A percentile compares a stretch with the other conserved stretches of the same genome.
These are phyloP conservation scores for Eulemur macaco DNA, from an alignment of 2,113 vertebrate species.

Conservation along the genomic window DNA sequence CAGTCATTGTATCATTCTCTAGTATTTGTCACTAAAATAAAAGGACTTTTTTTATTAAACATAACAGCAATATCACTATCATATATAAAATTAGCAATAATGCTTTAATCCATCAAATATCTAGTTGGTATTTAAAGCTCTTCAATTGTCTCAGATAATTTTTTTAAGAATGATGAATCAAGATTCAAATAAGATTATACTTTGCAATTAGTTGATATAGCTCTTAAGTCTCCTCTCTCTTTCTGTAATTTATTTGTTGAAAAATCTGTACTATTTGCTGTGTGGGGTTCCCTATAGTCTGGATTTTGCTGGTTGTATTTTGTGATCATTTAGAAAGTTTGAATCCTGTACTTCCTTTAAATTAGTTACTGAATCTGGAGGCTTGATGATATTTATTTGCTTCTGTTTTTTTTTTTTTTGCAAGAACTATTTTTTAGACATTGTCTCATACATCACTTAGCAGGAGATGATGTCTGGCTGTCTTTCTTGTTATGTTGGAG, in stretches of 20 bases:
- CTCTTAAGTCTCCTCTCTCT: not conserved
- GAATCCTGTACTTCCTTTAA: not conserved
- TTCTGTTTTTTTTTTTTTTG: not conserved
- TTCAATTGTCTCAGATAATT: not conserved
- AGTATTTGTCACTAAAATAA: constrained; percentile 8
- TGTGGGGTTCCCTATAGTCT: not conserved
- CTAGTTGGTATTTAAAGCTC: not conserved
- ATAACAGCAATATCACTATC: not conserved
- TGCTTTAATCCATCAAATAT: not conserved
- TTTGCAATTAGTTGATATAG: not conserved
- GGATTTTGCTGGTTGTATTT: not conserved
- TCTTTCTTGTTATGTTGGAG: not conserved
- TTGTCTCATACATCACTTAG: too few species aligned
- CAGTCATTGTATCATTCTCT: not conserved
- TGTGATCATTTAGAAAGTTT: not conserved
- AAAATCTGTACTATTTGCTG: not conserved
- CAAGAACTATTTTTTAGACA: not conserved
- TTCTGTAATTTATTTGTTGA: not conserved
- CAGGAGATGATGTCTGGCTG: not conserved
- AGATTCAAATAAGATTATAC: not conserved
- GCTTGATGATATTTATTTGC: not conserved
- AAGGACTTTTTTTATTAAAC: not conserved
- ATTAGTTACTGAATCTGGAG: not conserved
- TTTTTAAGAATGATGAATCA: not conserved
- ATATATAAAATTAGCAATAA: not conserved